Evolutionary conservation across 1,140 invertebrate genomes (phyloP).

Genomic region (Leptonema lineaticorne): DNA sequence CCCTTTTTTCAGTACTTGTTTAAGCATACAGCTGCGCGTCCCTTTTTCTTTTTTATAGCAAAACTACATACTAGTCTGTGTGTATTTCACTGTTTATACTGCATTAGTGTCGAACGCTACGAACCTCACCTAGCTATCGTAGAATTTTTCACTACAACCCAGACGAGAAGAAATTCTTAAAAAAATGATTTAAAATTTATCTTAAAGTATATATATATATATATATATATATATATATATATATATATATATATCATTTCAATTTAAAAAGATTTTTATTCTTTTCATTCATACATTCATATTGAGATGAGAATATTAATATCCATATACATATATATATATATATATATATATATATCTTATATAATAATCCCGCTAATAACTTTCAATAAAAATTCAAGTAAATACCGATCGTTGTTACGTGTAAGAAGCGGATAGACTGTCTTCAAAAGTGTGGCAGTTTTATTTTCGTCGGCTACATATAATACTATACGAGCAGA

Average conservation of each 20-base stretch:
- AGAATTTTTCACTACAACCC: not conserved
- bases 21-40: conserved; percentile 19
- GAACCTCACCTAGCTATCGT: conserved; percentile 7
- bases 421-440: no score
- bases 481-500: no score
- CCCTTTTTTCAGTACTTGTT: conserved; percentile 8
- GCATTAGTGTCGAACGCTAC: conserved; percentile 16
- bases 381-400: no score
- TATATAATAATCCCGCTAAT: no score
- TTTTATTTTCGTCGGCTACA: conserved; percentile 6
- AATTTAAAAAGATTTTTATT: not conserved
- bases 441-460: conserved; percentile 5
- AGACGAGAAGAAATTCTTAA: no score
- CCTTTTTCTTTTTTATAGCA: conserved; percentile 1
- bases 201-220: not conserved
- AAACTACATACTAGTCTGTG: no score
- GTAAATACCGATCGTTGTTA: no score
- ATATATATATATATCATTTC: not conserved
- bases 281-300: not conserved
- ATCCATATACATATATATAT: not conserved
- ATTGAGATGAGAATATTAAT: not conserved
- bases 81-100: conserved; percentile 25
- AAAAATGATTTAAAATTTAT: not conserved
- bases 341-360: not conserved
- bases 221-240: not conserved